Base-by-base conservation (phyloP, 1,140 invertebrate species). In the Drosophila willistoni region DNA sequence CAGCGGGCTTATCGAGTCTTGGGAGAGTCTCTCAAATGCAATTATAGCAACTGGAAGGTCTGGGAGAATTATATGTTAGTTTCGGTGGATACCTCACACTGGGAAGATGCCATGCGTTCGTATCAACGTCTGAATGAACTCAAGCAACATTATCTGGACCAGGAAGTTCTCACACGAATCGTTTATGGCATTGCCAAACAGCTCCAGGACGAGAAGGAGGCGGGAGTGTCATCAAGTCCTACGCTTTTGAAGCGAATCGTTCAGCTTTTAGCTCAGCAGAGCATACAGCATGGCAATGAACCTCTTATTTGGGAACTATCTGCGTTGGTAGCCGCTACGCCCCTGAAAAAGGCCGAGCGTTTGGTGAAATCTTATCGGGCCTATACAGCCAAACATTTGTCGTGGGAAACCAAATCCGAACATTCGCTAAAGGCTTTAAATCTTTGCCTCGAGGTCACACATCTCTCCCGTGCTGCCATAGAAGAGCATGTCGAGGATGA, bases 51-150 rank as follows among this genome's bases (percentile, higher is more conserved):
- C 92, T 99, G 98, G 98, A 96, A 97, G 94, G 94, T 99, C 0
- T 99, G 98, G 98, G 98, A 99, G 90, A 99, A 99, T 93, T 94
- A 97, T 19, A 94, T 98, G 93, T 92, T 96, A 6, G 96, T 98
- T 12, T 96, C 96, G 77, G 94, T 95, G 68, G 96, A 98, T 87
- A 95, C 95, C 19, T 94, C 94, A 0, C 94, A 96, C 80, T 96
- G 96, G 90, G 94, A 95, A 42, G 96, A 97, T 91, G 96, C 96
- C 0, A 95, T 99, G 57, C 94, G 94, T 67, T 95, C 97, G 0
- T 97, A 97, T 84, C 96, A 98, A 92, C 94, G 97, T 25, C 92
- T 96, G 17, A 92, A 98, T 13, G 97, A 99, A 85, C 91, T 99
- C 2, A 97, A 96, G 93, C 95, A 95, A 63, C 96, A 96, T 74